phyloP scores from a whole-genome alignment of 2,888 invertebrate genomes.

The Caenorhabditis sp. region DNA sequence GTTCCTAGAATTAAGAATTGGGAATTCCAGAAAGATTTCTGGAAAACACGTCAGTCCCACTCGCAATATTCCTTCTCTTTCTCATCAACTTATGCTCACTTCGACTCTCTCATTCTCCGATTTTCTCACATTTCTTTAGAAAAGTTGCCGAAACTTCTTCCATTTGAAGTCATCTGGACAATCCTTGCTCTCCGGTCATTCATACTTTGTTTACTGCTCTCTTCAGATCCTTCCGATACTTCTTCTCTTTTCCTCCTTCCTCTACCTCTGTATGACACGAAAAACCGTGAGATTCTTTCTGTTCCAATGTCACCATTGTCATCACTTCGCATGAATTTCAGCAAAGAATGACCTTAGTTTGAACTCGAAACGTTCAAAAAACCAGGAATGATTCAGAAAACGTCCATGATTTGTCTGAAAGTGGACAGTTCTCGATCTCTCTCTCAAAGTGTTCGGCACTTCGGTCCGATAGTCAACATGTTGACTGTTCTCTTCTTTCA shows the following conservation, averaged over 20 bases:
- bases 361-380: constrained; percentile 3
- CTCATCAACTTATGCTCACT: neutral
- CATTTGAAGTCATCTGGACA: neutral
- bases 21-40: neutral
- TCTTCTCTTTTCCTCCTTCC: neutral
- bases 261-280: neutral
- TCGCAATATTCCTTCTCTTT: neutral
- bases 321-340: neutral
- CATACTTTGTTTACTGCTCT: neutral
- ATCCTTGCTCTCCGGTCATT: neutral
- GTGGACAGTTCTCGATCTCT: too few relatives aligned
- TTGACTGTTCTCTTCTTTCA: too few relatives aligned
- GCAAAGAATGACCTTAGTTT: neutral
- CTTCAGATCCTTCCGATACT: neutral
- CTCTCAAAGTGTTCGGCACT: too few relatives aligned
- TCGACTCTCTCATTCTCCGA: neutral
- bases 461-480: too few relatives aligned
- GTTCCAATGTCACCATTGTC: neutral
- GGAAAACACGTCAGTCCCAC: neutral
- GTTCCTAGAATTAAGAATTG: neutral
- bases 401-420: too few relatives aligned
- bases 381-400: too few relatives aligned
- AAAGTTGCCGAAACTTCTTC: neutral
- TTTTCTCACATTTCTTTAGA: neutral
- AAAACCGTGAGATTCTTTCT: constrained; percentile 1